Conservation (phyloP, 2,797 vertebrate genomes). For the Gallinago nigripennis region DNA sequence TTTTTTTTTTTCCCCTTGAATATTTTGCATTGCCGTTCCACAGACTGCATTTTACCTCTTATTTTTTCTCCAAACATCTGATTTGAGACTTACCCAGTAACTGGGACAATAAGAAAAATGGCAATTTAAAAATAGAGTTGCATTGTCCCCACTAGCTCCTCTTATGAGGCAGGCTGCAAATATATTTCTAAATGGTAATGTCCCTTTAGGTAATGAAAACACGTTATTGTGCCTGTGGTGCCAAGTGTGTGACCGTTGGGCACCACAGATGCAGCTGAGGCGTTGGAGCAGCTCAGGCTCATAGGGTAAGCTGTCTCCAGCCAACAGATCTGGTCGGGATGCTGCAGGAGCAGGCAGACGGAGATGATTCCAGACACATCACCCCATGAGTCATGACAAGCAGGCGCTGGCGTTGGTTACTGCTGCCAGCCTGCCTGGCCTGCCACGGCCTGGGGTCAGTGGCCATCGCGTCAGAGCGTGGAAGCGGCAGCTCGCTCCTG, state of each 20-base stretch:
- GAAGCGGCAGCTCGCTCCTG: neutral
- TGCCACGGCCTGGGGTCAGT: slow-evolving; percentile 19
- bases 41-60: neutral
- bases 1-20: neutral
- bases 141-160: neutral
- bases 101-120: neutral
- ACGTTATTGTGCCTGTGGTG: neutral
- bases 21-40: neutral
- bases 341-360: neutral
- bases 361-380: slow-evolving; percentile 6
- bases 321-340: neutral
- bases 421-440: neutral
- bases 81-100: neutral
- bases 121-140: neutral
- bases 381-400: slow-evolving; percentile 27
- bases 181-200: neutral
- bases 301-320: neutral
- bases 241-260: neutral
- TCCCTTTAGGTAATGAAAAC: neutral
- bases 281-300: neutral
- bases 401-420: neutral
- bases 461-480: slow-evolving; percentile 4
- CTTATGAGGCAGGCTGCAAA: neutral
- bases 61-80: neutral
- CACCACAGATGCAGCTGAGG: neutral